Conservation (phyloP, 1,140 invertebrate species). For the Sesamia nonagrioides region DNA sequence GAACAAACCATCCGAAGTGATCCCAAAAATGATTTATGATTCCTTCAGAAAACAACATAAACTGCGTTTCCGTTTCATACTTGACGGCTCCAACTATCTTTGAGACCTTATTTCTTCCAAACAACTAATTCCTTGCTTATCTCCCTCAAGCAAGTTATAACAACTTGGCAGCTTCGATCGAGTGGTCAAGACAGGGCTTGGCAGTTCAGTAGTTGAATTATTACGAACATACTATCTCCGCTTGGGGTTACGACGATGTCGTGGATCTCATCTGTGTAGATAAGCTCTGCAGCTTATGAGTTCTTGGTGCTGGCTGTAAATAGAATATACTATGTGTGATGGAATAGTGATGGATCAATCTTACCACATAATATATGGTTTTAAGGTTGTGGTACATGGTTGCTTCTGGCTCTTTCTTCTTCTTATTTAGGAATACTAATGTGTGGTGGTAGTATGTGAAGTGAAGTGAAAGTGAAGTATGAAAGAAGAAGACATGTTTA, state of each 20-base stretch:
- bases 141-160: slow-evolving; percentile 14
- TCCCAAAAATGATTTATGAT: too few relatives aligned
- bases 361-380: too few relatives aligned
- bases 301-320: not conserved
- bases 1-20: not conserved
- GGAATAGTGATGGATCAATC: not conserved
- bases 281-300: slow-evolving; percentile 2
- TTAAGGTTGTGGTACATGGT: too few relatives aligned
- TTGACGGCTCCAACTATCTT: not conserved
- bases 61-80: not conserved
- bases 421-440: not conserved
- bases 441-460: too few relatives aligned
- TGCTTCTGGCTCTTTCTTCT: not conserved
- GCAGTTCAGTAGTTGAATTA: slow-evolving; percentile 24
- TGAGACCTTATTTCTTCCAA: slow-evolving; percentile 1
- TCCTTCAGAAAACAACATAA: not conserved
- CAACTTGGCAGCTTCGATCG: not conserved
- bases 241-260: not conserved
- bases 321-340: not conserved
- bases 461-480: too few relatives aligned
- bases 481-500: too few relatives aligned
- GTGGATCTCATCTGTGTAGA: not conserved
- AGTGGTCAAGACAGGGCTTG: not conserved
- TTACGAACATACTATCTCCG: not conserved
- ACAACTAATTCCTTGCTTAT: slow-evolving; percentile 13